Evolutionary conservation across 1,140 invertebrate species (phyloP), one percentile per base, ranked within the genome.

Genomic region (Musca vetustissima): DNA sequence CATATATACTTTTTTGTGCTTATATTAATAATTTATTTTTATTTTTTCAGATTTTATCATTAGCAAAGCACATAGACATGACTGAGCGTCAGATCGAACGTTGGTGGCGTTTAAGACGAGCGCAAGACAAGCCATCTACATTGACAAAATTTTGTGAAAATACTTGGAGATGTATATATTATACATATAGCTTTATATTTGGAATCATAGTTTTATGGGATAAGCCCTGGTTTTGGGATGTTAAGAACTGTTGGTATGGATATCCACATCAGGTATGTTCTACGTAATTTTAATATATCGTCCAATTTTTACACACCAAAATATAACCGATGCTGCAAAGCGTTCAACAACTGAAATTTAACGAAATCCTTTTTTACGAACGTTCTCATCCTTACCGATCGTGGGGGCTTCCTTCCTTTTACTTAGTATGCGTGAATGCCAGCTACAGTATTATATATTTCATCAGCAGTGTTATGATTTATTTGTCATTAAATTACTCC

Each of bases 171-270:
- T 95, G 91, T 82, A 84, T 90, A 2, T 98, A 96, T 85, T 98
- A 98, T 83, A 83, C 89, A 9, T 90, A 87, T 78, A 91, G 90
- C 57, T 97, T 97, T 81, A 84, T 88, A 14, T 97, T 91, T 85
- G 96, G 96, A 15, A 73, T 94, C 25, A 87, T 89, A 74, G 87
- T 92, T 70, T 84, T 98, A 28, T 97, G 93, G 93, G 90, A 96
- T 82, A 98, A 98, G 85, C 87, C 90, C 14, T 98, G 95, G 94
- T 86, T 98, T 71, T 97, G 93, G 93, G 90, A 97, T 76, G 95
- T 97, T 57, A 93, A 92, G 55, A 80, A 93, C 74, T 97, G 95
- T 83, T 98, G 95, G 87, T 91, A 93, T 78, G 89, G 90, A 66
- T 93, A 92, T 81, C 87, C 87, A 1, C 86, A 89, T 81, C 88